Evolutionary conservation across 1,140 invertebrate species (phyloP), one percentile per base, ranked within the genome.

Genomic region (Drosophila oshimai): DNA sequence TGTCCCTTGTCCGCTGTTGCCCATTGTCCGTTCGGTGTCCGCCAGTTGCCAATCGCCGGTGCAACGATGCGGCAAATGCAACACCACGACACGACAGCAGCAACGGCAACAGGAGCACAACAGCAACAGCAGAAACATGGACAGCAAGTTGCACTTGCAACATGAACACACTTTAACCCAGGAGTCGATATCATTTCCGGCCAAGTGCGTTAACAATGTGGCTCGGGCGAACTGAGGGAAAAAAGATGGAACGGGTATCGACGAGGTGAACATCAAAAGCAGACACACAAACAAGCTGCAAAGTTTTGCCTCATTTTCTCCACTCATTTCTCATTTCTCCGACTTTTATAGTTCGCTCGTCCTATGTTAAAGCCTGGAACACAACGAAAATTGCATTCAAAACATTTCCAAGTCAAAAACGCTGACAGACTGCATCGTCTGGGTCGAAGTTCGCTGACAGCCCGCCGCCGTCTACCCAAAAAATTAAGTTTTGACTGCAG

Each of bases 51-150:
- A 81, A 84, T 86, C 75, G 76, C 45, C 71, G 47, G 71, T 79
- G 80, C 80, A 86, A 71, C 80, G 71, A 80, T 74, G 78, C 78
- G 74, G 78, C 53, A 83, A 83, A 83, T 83, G 78, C 74, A 83
- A 83, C 78, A 83, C 69, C 74, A 76, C 73, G 78, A 83, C 79
- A 77, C 78, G 74, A 78, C 78, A 81, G 73, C 73, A 77, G 26
- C 45, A 54, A 18, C 50, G 20, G n/a, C 55, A 67, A 6, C 39
- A 41, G 6, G 24, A 46, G 7, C 54, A 45, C 28, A 51, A 1
- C 41, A 39, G 29, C 18, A 46, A 5, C 26, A 62, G 15, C 46
- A 65, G 12, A 18, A 39, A 26, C 26, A 54, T 12, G 20, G 51
- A 39, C 29, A 36, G 42, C 50, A 44, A 62, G 45, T 62, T 71